phyloP scores from a whole-genome alignment of 2,888 invertebrate genomes.

The Ryuthela nishihirai region DNA sequence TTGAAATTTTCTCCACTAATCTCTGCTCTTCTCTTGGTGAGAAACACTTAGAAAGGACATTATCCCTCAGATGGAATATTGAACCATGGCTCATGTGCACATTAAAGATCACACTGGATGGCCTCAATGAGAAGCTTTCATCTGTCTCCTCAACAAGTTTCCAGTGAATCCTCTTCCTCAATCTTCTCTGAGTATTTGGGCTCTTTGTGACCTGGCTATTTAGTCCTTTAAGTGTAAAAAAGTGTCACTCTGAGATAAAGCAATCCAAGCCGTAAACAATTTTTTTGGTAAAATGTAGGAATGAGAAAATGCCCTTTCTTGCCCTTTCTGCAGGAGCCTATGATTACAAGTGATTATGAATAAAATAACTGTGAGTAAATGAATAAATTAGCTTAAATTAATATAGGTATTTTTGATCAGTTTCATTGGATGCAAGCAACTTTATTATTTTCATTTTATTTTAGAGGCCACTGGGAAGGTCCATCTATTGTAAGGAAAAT shows the following conservation, averaged over 20 bases:
- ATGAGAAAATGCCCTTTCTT: not conserved
- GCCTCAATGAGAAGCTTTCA: too few species aligned
- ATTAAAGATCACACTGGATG: too few species aligned
- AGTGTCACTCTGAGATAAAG: not conserved
- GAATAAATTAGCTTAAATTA: not conserved
- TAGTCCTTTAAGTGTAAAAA: slow-evolving; percentile 9
- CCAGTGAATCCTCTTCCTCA: too few species aligned
- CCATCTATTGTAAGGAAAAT: slow-evolving; percentile 62
- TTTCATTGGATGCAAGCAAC: too few species aligned
- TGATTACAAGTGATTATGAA: not conserved
- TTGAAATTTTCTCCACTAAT: too few species aligned
- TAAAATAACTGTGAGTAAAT: not conserved
- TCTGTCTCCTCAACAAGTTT: too few species aligned
- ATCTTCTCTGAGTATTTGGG: too few species aligned
- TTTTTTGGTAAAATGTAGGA: not conserved
- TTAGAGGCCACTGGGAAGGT: slow-evolving; percentile 73
- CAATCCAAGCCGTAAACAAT: not conserved
- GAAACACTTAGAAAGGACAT: too few species aligned
- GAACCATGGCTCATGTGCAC: too few species aligned
- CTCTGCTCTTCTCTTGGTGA: too few species aligned
- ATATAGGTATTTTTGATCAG: slow-evolving; percentile 1
- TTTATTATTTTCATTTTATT: slow-evolving; percentile 42
- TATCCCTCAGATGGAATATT: too few species aligned
- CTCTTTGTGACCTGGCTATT: too few species aligned
- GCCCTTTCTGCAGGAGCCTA: not conserved